Base-by-base conservation (phyloP, 2,113 vertebrate species). In the Phrynosoma blainvillii region DNA sequence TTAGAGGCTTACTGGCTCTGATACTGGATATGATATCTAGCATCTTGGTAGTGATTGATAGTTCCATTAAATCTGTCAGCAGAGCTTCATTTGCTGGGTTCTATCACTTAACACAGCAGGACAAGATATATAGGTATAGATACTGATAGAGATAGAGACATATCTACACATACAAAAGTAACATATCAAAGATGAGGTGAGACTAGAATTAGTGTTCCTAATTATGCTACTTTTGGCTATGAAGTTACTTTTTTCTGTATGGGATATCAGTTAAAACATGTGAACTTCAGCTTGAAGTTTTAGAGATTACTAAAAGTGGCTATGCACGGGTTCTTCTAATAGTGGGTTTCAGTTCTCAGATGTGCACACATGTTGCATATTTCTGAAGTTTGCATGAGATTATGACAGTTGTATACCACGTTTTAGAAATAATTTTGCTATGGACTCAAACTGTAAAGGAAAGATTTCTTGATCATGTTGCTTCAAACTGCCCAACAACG, bases 401-500 rank as follows among this genome's bases (percentile, higher is more conserved):
- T 20, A 8, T 79, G 52, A 56, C 27, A 21, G n/a, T 20, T 81
- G n/a, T 59, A 16, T n/a, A 23, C 16, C 30, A 32, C 36, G 21
- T 25, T 2, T 42, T 66, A 27, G 56, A 40, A 82, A 20, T 25
- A 40, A 21, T 11, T 0, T 9, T 82, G 20, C 32, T 36, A 32
- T 82, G 56, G 21, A 80, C 8, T 32, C 32, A 30, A 59, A 79
- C 52, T 42, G 9, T 47, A 27, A 79, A 79, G 3, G 27, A 56
- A n/a, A 79, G 25, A 79, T n/a, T 54, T 56, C 52, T 30, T 13
- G 52, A 18, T 56, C 11, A 3, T 25, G 25, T 47, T 52, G 21
- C 56, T 62, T 36, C n/a, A 36, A 82, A 20, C 52, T 20, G 6
- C 74, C 87, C 82, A 56, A 88, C 81, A 66, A 85, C 56, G n/a